A percentile compares a stretch with the other conserved stretches of the same genome.
These are phyloP conservation scores for Tiaroga cobitis DNA, from an alignment of 2,797 vertebrate genomes.

Conservation along the genomic window DNA sequence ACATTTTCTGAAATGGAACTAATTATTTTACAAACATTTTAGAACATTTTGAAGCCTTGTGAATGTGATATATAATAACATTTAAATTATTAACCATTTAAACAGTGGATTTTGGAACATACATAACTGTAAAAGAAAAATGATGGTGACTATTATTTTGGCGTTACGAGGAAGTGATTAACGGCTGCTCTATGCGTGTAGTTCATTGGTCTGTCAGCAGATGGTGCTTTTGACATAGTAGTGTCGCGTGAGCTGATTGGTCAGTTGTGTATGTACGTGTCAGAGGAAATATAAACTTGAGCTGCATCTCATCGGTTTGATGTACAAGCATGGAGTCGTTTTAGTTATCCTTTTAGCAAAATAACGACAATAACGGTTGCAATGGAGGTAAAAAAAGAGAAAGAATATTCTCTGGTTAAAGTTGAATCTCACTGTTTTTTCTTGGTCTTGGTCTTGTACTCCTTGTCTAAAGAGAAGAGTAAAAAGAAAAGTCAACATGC, in stretches of 20 bases:
- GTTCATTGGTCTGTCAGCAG: conserved; percentile 27
- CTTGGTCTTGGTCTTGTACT: background rate
- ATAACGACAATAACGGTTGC: conserved; percentile 15
- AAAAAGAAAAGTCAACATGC: background rate
- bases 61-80: background rate
- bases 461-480: background rate
- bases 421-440: background rate
- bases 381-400: conserved; percentile 74
- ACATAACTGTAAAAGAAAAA: background rate
- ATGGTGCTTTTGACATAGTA: background rate
- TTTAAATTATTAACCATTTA: background rate
- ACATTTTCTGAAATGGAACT: background rate
- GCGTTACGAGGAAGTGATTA: conserved; percentile 5
- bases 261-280: conserved; percentile 50
- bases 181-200: background rate
- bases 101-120: background rate
- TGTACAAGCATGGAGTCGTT: conserved; percentile 13
- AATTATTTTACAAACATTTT: background rate
- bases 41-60: background rate
- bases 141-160: conserved; percentile 37
- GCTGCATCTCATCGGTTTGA: background rate
- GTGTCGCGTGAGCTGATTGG: conserved; percentile 34
- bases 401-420: background rate
- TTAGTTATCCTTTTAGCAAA: background rate
- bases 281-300: conserved; percentile 38